Evolutionary conservation across 2,888 invertebrate genomes (phyloP), one percentile per base, ranked within the genome.

Genomic region (Pasiphila rectangulata): DNA sequence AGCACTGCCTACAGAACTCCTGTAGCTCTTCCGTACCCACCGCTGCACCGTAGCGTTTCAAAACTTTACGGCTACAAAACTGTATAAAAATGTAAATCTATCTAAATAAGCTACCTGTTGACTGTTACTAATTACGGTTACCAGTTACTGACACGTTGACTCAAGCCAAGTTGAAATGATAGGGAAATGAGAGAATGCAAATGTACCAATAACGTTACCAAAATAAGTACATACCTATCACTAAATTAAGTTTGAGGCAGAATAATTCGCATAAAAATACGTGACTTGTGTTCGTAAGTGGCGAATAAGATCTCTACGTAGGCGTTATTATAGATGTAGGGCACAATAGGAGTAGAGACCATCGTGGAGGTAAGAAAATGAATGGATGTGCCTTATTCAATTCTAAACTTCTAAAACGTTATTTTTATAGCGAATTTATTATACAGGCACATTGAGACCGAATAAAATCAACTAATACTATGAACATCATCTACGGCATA

Each of bases 241-340:
- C 34, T 24, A 39, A 54, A 54, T 48, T 69, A 64, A 71, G 69
- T 71, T 71, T 63, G 59, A 39, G 48, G 50, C 46, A 40, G 51
- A 53, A 57, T 55, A 55, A 57, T 57, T 57, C 49, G 57, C 54
- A 57, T 40, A 57, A 54, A 57, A 54, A 63, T 62, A 79, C 85
- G 84, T 83, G 84, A 71, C 63, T 64, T 61, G 73, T 67, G 57
- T 73, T 59, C 64, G 56, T 67, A 71, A 81, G 67, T 58, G 68
- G 51, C 57, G 63, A 75, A 73, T 74, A 69, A 75, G 79, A 79
- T 68, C 71, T 79, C 73, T 77, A 76, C 77, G 73, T 67, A 63
- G 70, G 63, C 65, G 55, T 52, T 59, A 55, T 55, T 57, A 50
- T 44, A 65, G 64, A 68, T 79, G 75, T 78, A 78, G 75, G 65